phyloP scores from a whole-genome alignment of 2,113 vertebrate species.

The Zosterops japonicus region DNA sequence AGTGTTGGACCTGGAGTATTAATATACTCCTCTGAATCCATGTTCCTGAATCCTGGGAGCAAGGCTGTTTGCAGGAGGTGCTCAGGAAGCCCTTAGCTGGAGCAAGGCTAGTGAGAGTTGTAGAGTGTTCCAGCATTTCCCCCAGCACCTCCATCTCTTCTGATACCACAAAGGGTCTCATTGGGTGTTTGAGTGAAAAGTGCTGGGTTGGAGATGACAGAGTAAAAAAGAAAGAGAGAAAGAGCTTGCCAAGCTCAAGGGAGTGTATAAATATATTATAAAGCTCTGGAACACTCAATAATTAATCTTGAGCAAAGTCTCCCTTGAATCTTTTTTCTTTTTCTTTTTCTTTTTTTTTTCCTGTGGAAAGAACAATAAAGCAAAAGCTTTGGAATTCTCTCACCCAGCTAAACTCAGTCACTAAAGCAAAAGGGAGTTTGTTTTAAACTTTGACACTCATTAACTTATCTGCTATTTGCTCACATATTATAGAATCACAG shows the following conservation, averaged over 20 bases:
- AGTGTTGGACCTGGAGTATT: not conserved
- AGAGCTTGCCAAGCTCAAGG: not conserved
- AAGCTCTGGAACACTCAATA: slow-evolving; percentile 31
- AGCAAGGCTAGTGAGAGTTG: not conserved
- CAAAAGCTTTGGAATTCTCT: not conserved
- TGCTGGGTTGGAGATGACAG: not conserved
- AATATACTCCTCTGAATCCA: not conserved
- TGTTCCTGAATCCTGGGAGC: not conserved
- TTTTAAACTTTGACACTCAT: not conserved
- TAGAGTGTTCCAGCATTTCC: not conserved
- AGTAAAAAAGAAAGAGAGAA: not conserved
- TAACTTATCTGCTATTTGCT: not conserved
- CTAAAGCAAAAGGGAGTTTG: not conserved
- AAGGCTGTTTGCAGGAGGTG: not conserved
- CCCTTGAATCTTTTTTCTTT: not conserved
- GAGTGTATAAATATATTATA: slow-evolving; percentile 56
- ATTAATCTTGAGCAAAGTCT: slow-evolving; percentile 40
- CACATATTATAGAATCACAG: not conserved
- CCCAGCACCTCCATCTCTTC: not conserved
- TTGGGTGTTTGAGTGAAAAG: not conserved
- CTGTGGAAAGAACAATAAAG: not conserved
- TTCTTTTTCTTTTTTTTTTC: accelerated
- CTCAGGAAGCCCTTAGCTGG: not conserved
- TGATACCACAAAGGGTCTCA: not conserved
- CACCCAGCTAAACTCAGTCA: not conserved